A percentile compares a stretch with the other conserved stretches of the same genome.
Evolutionary conservation across 2,113 vertebrate species (phyloP).

Genomic region (Pagrus major): DNA sequence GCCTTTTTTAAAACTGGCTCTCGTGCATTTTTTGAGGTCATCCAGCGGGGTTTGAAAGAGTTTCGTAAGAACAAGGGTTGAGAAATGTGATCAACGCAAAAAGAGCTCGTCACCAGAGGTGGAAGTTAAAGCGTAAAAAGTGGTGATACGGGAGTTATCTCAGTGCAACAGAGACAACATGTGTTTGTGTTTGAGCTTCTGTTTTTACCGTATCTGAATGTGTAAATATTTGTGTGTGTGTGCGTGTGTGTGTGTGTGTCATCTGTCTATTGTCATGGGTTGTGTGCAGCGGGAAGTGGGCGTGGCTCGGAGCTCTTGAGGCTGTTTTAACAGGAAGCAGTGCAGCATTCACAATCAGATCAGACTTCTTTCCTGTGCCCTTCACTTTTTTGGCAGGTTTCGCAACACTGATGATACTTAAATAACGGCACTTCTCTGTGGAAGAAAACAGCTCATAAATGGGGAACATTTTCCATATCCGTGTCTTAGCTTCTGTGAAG

Average conservation of each 20-base stretch:
- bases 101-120: neutral
- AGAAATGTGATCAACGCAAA: neutral
- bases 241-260: conserved; percentile 18
- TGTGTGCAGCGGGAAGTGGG: conserved; percentile 63
- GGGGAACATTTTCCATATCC: conserved; percentile 16
- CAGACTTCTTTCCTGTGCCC: conserved; percentile 59
- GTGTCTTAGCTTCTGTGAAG: neutral
- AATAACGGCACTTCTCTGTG: neutral
- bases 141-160: neutral
- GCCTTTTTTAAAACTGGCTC: conserved; percentile 16
- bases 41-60: neutral
- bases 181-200: neutral
- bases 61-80: conserved; percentile 45
- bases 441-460: neutral
- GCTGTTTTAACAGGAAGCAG: conserved; percentile 72
- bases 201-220: neutral
- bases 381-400: conserved; percentile 34
- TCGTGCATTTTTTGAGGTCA: conserved; percentile 25
- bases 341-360: conserved; percentile 54
- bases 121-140: conserved; percentile 22
- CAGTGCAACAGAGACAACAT: neutral
- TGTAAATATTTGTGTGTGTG: conserved; percentile 19
- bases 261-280: conserved; percentile 56
- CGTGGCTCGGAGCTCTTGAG: conserved; percentile 23
- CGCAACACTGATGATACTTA: conserved; percentile 1